Conservation (phyloP, 2,888 invertebrate species). For the Shargacucullia verbasci region DNA sequence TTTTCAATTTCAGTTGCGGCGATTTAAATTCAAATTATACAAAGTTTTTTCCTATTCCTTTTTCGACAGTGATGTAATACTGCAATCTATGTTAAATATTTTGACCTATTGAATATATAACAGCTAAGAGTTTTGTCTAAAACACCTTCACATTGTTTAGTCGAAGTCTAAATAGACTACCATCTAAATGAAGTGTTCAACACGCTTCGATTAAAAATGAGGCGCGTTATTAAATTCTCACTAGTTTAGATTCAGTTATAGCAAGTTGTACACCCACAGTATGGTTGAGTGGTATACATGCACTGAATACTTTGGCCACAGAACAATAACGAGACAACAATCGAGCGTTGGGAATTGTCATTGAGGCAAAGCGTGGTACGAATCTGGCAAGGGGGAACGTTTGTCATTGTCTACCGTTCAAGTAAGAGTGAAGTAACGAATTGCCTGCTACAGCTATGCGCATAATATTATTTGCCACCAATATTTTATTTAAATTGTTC, state of each 20-base stretch:
- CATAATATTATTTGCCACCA: slow-evolving; percentile 10
- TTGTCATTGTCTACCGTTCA: slow-evolving; percentile 35
- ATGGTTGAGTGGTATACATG: slow-evolving; percentile 74
- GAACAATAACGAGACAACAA: slow-evolving; percentile 71
- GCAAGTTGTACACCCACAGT: slow-evolving; percentile 32
- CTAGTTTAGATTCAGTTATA: slow-evolving; percentile 30
- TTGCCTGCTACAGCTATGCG: slow-evolving; percentile 10
- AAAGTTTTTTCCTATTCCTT: slow-evolving; percentile 13
- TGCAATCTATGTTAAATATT: slow-evolving; percentile 5
- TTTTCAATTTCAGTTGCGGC: slow-evolving; percentile 11
- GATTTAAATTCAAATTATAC: slow-evolving; percentile 26
- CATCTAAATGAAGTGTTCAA: slow-evolving; percentile 11
- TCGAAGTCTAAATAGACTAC: slow-evolving; percentile 1
- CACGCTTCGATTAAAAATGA: slow-evolving; percentile 32
- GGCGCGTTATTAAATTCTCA: slow-evolving; percentile 35
- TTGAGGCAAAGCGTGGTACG: slow-evolving; percentile 49
- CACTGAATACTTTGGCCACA: slow-evolving; percentile 70
- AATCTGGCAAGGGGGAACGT: slow-evolving; percentile 28
- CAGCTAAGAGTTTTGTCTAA: too few relatives aligned
- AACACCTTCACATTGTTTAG: not conserved
- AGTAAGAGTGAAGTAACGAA: slow-evolving; percentile 26
- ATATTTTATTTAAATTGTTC: slow-evolving; percentile 6
- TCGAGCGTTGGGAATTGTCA: slow-evolving; percentile 61
- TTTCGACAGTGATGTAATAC: slow-evolving; percentile 15
- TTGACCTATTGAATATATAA: slow-evolving; percentile 5